Evolutionary conservation across 2,113 vertebrate genomes (phyloP).

Genomic region (Progne subis): DNA sequence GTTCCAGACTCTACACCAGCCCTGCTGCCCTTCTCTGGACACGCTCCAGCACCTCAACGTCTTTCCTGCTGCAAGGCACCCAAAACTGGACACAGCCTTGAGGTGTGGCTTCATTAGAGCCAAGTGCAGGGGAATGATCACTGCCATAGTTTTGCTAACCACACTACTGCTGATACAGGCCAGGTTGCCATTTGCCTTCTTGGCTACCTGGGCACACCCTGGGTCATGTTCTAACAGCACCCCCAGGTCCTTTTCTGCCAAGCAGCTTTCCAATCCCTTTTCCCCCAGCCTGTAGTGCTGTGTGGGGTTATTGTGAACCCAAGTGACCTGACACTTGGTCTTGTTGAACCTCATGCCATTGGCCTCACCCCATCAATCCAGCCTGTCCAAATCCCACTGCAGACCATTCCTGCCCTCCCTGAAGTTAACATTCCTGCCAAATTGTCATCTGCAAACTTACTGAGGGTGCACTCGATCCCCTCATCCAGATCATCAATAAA

Average conservation of each 20-base stretch:
- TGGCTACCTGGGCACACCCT: neutral
- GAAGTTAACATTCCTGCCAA: neutral
- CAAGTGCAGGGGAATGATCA: rapidly evolving
- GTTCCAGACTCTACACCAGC: neutral
- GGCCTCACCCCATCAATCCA: neutral
- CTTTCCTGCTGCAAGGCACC: neutral
- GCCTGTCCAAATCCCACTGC: neutral
- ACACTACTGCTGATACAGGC: neutral
- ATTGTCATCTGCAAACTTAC: neutral
- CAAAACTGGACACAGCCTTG: neutral
- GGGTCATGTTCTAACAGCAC: neutral
- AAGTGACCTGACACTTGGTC: neutral
- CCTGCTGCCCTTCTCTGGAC: neutral
- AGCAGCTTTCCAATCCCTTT: neutral
- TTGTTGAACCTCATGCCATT: neutral
- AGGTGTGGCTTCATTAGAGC: neutral
- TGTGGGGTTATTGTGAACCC: neutral
- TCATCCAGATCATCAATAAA: neutral
- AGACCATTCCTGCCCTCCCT: neutral
- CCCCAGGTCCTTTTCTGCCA: neutral
- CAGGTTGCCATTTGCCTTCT: neutral
- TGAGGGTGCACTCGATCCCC: rapidly evolving
- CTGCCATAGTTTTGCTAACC: neutral
- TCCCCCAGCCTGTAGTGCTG: rapidly evolving
- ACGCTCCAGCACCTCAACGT: rapidly evolving